A percentile compares a stretch with the other conserved stretches of the same genome.
phyloP scores from a whole-genome alignment of 2,113 vertebrate species.

The Drymodes brunneopygia region DNA sequence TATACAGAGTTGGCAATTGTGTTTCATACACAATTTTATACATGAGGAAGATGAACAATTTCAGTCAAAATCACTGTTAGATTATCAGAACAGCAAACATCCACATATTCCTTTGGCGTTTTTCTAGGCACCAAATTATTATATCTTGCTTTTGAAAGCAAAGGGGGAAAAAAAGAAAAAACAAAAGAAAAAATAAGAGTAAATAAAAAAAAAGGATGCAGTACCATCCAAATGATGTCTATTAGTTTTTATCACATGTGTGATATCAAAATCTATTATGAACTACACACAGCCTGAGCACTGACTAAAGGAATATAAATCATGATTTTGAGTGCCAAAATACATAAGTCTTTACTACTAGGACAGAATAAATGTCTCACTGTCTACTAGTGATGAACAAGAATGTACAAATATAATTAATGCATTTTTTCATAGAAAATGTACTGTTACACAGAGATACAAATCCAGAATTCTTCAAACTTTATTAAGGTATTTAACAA shows the following conservation, averaged over 20 bases:
- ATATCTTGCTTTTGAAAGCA: not conserved
- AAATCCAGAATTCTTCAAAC: not conserved
- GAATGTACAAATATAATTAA: not conserved
- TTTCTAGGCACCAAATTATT: not conserved
- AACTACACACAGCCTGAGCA: not conserved
- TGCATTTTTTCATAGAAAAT: not conserved
- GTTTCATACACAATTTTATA: not conserved
- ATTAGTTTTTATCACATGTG: not conserved
- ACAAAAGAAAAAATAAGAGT: not conserved
- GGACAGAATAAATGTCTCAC: not conserved
- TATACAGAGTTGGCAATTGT: not conserved
- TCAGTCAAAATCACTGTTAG: not conserved
- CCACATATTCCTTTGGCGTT: not conserved
- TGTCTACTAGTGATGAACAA: not conserved
- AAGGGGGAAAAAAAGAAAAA: not conserved
- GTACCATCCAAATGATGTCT: not conserved
- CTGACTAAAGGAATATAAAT: not conserved
- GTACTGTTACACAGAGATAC: not conserved
- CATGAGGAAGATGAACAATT: not conserved
- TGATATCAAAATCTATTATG: not conserved
- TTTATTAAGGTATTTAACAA: not conserved
- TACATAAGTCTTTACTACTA: not conserved
- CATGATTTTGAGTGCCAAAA: not conserved
- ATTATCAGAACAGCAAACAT: not conserved
- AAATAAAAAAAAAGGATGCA: accelerated